Evolutionary conservation across 2,888 invertebrate species (phyloP).

Genomic region (Tipula helvola): DNA sequence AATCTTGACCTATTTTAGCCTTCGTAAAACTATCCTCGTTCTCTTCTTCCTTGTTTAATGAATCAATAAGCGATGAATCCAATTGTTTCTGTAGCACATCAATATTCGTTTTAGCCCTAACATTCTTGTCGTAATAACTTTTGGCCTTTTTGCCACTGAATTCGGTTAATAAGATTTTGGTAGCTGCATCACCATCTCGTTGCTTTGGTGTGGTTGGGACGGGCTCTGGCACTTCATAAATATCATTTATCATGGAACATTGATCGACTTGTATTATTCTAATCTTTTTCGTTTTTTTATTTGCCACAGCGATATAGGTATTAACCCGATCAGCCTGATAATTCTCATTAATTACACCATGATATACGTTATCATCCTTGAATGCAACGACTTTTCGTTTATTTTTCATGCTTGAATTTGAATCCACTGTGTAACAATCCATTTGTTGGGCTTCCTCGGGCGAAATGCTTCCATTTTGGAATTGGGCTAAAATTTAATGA

Average conservation of each 20-base stretch:
- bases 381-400: not conserved
- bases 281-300: not conserved
- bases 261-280: not conserved
- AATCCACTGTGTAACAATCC: not conserved
- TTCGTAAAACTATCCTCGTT: not conserved
- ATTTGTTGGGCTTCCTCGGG: not conserved
- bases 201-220: not conserved
- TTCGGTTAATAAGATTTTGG: not conserved
- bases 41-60: not conserved
- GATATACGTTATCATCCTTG: not conserved
- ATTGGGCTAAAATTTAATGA: not conserved
- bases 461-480: not conserved
- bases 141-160: not conserved
- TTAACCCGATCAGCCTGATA: not conserved
- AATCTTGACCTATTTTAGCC: not conserved
- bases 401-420: not conserved
- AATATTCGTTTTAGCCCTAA: not conserved
- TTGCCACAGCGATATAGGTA: not conserved
- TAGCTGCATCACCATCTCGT: not conserved
- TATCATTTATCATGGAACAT: not conserved
- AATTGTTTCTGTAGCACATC: not conserved
- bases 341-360: not conserved
- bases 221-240: not conserved
- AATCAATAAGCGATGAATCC: not conserved
- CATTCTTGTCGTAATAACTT: not conserved